Conservation (phyloP, 2,797 vertebrate genomes). For the Falco concolor region DNA sequence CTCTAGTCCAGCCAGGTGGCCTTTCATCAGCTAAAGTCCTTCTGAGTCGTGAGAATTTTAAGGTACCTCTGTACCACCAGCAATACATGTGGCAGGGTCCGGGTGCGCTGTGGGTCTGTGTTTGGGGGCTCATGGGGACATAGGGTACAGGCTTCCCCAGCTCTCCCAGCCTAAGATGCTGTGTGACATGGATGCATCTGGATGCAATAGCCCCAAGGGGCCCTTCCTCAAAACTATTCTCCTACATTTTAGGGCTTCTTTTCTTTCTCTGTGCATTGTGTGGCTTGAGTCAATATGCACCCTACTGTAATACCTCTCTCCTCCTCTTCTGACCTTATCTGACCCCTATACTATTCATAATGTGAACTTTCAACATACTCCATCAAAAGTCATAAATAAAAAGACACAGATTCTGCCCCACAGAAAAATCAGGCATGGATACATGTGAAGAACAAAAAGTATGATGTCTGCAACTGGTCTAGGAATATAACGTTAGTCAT, state of each 20-base stretch:
- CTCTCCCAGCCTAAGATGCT: not conserved
- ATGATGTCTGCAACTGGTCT: not conserved
- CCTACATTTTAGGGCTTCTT: not conserved
- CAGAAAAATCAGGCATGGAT: not conserved
- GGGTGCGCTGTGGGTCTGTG: too few species aligned
- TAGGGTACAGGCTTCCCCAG: not conserved
- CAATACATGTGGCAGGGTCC: not conserved
- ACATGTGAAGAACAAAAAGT: not conserved
- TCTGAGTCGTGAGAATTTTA: not conserved
- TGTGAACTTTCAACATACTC: not conserved
- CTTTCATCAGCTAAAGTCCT: not conserved
- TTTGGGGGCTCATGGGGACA: not conserved
- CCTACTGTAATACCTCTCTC: not conserved
- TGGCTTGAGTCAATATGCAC: not conserved
- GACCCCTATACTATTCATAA: not conserved
- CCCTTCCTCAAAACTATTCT: not conserved
- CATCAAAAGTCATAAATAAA: not conserved
- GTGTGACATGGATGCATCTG: not conserved
- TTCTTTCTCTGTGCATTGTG: not conserved
- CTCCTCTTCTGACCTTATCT: not conserved
- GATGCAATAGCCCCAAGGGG: rapidly evolving
- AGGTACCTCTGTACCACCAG: not conserved
- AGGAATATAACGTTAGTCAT: not conserved
- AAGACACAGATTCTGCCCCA: not conserved
- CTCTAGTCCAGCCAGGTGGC: not conserved